phyloP scores from a whole-genome alignment of 2,113 vertebrate species.

The Leucopternis melanops region DNA sequence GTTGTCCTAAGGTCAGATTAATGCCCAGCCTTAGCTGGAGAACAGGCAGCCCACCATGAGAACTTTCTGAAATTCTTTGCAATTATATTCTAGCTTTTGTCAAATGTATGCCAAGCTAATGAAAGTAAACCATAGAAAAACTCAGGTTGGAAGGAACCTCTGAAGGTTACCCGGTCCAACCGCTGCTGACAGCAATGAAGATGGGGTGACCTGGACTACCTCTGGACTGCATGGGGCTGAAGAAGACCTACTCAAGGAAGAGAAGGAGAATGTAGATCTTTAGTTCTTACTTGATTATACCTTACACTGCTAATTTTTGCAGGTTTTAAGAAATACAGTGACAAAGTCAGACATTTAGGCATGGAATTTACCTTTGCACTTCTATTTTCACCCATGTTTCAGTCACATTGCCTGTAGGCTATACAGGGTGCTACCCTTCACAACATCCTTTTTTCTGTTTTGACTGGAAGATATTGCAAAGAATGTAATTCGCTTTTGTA shows the following conservation, averaged over 20 bases:
- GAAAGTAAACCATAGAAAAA: not conserved
- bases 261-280: not conserved
- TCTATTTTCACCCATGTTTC: not conserved
- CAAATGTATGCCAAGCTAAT: fast-evolving
- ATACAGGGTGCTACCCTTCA: not conserved
- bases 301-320: not conserved
- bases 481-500: not conserved
- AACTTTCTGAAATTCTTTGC: not conserved
- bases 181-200: not conserved
- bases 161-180: not conserved
- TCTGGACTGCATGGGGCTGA: not conserved
- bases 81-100: not conserved
- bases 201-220: not conserved
- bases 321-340: not conserved
- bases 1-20: not conserved
- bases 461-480: not conserved
- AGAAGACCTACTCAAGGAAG: not conserved
- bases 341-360: not conserved
- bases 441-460: not conserved
- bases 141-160: not conserved
- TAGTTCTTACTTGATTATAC: not conserved
- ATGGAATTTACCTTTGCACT: not conserved
- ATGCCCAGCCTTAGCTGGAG: not conserved
- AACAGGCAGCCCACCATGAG: not conserved
- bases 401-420: fast-evolving